A percentile compares a stretch with the other conserved stretches of the same genome.
Evolutionary conservation across 64 coral and sea anemone genomes (phyloP).

Genomic region (Montipora foliosa): DNA sequence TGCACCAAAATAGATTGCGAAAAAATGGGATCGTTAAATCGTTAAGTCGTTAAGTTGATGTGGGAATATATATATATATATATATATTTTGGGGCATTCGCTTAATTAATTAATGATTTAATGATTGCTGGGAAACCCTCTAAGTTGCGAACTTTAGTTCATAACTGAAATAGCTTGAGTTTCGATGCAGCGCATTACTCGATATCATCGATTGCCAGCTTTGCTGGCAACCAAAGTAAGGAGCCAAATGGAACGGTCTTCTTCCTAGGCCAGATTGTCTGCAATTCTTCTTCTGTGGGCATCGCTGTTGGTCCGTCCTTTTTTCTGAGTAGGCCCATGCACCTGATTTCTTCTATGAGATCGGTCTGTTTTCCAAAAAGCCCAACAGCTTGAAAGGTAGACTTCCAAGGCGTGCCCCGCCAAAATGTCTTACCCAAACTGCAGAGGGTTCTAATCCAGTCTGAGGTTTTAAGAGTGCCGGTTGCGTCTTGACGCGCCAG

Average conservation of each 20-base stretch:
- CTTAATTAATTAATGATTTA: no score
- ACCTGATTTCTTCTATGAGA: conserved; percentile 8
- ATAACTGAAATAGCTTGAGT: no score
- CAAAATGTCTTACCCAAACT: conserved; percentile 33
- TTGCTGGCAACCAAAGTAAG: conserved; percentile 32
- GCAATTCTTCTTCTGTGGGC: conserved; percentile 18
- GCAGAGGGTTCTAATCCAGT: conserved; percentile 21
- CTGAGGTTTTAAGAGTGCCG: conserved; percentile 1
- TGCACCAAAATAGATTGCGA: no score
- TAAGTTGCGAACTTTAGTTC: no score
- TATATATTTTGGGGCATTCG: no score
- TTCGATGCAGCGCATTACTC: no score
- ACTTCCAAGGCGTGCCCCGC: conserved; percentile 28
- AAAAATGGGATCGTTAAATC: no score
- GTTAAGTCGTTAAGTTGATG: no score
- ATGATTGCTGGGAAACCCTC: no score
- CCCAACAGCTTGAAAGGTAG: conserved; percentile 34
- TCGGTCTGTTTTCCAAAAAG: conserved; percentile 16
- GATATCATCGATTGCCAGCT: background rate
- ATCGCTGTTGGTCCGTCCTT: background rate
- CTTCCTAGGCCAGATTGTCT: conserved; percentile 1
- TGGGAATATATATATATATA: no score
- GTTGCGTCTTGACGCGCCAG: no score
- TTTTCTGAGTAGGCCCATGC: conserved; percentile 14
- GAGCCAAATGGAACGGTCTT: conserved; percentile 15